Conservation (phyloP, 2,113 vertebrate genomes). For the Theristicus caerulescens region DNA sequence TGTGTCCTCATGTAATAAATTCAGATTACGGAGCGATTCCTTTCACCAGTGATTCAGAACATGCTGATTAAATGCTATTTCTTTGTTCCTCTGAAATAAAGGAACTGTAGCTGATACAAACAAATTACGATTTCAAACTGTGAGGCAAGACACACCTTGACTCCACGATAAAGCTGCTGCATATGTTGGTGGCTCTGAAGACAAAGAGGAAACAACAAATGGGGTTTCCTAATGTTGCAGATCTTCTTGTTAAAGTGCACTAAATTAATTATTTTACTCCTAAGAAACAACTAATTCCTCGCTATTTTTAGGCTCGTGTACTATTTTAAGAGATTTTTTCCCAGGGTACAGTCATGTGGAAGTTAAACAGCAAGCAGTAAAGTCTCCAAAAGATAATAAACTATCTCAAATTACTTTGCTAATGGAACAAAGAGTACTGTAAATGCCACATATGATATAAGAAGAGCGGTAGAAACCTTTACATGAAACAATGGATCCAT, state of each 20-base stretch:
- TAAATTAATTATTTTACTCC: slow-evolving; percentile 4
- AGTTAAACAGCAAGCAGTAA: slow-evolving; percentile 38
- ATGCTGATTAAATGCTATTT: slow-evolving; percentile 10
- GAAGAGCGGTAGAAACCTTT: background rate
- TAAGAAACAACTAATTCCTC: background rate
- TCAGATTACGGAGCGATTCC: background rate
- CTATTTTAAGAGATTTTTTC: background rate
- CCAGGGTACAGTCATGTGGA: slow-evolving; percentile 27
- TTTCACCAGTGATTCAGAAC: slow-evolving; percentile 45
- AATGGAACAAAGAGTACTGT: slow-evolving; percentile 58
- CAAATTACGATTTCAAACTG: slow-evolving; percentile 1
- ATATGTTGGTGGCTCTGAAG: background rate
- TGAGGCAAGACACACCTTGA: background rate
- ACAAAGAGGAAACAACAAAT: background rate
- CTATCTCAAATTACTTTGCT: slow-evolving; percentile 53
- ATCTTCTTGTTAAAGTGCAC: background rate
- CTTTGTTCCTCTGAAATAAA: background rate
- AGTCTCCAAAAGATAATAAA: slow-evolving; percentile 55
- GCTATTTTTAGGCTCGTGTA: background rate
- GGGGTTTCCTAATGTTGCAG: background rate
- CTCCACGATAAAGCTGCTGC: background rate
- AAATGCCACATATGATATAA: slow-evolving; percentile 45
- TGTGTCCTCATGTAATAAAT: background rate
- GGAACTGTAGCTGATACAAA: slow-evolving; percentile 12
- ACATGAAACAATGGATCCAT: slow-evolving; percentile 43